A percentile compares a stretch with the other conserved stretches of the same genome.
phyloP scores from a whole-genome alignment of 2,888 invertebrate species.

The Mythimna vitellina region DNA sequence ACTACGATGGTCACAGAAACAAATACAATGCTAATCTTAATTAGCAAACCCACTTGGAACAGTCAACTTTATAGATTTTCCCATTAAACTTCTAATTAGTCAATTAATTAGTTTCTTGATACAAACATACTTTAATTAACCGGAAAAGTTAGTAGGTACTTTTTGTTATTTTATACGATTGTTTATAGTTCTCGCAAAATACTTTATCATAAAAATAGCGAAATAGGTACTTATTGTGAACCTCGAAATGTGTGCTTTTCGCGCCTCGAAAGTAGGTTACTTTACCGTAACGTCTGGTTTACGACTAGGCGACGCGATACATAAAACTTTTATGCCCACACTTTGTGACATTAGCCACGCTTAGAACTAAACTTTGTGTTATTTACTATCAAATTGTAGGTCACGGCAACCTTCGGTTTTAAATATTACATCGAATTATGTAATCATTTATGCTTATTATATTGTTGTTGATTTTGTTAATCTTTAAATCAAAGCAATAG shows the following conservation, averaged over 20 bases:
- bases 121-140: slow-evolving; percentile 5
- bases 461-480: slow-evolving; percentile 4
- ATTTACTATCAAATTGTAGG: slow-evolving; percentile 57
- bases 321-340: slow-evolving; percentile 78
- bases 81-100: slow-evolving; percentile 30
- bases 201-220: slow-evolving; percentile 44
- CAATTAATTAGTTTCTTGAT: slow-evolving; percentile 25
- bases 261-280: slow-evolving; percentile 70
- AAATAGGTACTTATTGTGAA: slow-evolving; percentile 54
- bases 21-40: slow-evolving; percentile 12
- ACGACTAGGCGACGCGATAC: slow-evolving; percentile 72
- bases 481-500: neutral
- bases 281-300: slow-evolving; percentile 70
- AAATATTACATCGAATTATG: slow-evolving; percentile 15
- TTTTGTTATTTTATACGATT: slow-evolving; percentile 4
- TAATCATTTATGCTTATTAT: slow-evolving; percentile 1
- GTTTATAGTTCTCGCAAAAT: slow-evolving; percentile 25
- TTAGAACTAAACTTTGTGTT: slow-evolving; percentile 58
- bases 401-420: slow-evolving; percentile 47
- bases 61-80: slow-evolving; percentile 2
- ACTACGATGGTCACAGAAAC: slow-evolving; percentile 2
- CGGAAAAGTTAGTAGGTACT: neutral
- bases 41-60: neutral
- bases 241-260: slow-evolving; percentile 62
- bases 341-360: slow-evolving; percentile 71